A percentile compares a stretch with the other conserved stretches of the same genome.
These are phyloP conservation scores for Sminthopsis crassicaudata DNA, from an alignment of 2,113 vertebrate species.

Conservation along the genomic window DNA sequence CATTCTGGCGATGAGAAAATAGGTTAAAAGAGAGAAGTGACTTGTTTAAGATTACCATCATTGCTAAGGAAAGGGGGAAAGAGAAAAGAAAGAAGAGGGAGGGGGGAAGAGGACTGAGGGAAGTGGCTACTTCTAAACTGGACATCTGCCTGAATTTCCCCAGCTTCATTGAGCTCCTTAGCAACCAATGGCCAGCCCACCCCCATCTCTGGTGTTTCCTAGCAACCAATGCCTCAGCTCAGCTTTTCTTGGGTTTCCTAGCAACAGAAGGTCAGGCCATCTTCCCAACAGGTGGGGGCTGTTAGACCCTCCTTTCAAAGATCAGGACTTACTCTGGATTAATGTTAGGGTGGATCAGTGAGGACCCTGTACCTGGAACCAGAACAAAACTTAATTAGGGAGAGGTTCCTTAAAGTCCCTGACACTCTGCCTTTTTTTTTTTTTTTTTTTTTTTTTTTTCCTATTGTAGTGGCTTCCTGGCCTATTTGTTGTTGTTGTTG, in stretches of 20 bases:
- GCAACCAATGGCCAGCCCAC: slow-evolving; percentile 50
- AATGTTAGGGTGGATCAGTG: neutral
- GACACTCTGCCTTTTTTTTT: slow-evolving; percentile 17
- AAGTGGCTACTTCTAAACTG: slow-evolving; percentile 16
- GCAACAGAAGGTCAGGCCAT: slow-evolving; percentile 70
- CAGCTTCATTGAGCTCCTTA: slow-evolving; percentile 58
- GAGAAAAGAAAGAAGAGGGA: neutral
- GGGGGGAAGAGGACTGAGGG: neutral
- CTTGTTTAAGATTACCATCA: neutral
- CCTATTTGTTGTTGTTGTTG: neutral
- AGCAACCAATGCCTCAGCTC: slow-evolving; percentile 72
- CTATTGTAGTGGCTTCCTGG: neutral
- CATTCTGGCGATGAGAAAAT: neutral
- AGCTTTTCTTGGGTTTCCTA: slow-evolving; percentile 58
- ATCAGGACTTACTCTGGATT: neutral
- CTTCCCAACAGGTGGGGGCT: slow-evolving; percentile 31
- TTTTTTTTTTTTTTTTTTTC: too few species aligned
- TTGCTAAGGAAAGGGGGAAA: neutral
- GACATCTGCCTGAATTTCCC: slow-evolving; percentile 11
- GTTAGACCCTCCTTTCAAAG: slow-evolving; percentile 19
- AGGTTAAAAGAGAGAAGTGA: neutral
- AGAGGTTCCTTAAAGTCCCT: neutral
- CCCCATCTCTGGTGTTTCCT: slow-evolving; percentile 64
- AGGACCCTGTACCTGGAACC: neutral
- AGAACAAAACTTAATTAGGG: neutral